Conservation (phyloP, 2,797 vertebrate species). For the Phalloptychus januarius region DNA sequence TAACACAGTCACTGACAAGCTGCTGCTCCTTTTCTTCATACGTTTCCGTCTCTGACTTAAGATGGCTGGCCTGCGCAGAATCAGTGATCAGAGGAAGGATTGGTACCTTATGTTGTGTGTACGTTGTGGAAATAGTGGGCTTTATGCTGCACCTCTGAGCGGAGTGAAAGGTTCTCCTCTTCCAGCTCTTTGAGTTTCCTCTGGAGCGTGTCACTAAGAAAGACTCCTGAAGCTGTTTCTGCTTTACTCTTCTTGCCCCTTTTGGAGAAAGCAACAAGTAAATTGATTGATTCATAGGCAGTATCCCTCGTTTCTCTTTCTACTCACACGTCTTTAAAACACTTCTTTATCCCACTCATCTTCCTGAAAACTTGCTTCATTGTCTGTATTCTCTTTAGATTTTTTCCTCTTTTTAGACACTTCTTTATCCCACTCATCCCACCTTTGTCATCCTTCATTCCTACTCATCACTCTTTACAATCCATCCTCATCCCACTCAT, state of each 20-base stretch:
- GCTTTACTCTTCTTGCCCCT: constrained; percentile 81
- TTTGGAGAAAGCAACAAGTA: constrained; percentile 7
- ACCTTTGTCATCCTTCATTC: no score
- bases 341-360: neutral
- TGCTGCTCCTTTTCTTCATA: constrained; percentile 98
- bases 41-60: constrained; percentile 94
- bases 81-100: neutral
- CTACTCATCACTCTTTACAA: no score
- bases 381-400: neutral
- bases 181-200: constrained; percentile 95
- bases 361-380: neutral
- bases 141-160: constrained; percentile 87
- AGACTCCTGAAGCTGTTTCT: constrained; percentile 82
- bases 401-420: neutral
- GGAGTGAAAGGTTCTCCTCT: constrained; percentile 93
- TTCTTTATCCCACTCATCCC: neutral
- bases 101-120: neutral
- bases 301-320: neutral
- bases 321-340: neutral
- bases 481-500: no score
- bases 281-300: neutral
- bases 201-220: constrained; percentile 89
- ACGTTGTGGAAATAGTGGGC: neutral
- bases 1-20: constrained; percentile 97
- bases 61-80: constrained; percentile 86